A percentile compares a stretch with the other conserved stretches of the same genome.
Conservation (phyloP, 1,140 invertebrate genomes). For the Tetragonula clypearis region DNA sequence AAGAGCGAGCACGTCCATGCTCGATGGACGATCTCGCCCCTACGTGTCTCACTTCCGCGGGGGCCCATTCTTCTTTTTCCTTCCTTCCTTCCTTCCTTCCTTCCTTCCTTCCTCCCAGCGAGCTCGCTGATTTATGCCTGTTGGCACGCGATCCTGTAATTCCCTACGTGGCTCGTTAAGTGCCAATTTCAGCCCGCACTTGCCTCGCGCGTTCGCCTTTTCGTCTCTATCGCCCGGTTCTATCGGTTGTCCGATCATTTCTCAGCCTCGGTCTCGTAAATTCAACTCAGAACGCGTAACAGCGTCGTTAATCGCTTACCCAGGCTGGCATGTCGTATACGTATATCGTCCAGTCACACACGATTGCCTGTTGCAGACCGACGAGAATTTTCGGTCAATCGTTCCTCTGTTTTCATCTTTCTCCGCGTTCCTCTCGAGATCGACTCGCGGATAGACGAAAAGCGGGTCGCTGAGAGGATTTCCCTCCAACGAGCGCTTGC, state of each 20-base stretch:
- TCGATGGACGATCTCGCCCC: background rate
- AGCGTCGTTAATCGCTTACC: slow-evolving; percentile 43
- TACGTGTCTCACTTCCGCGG: background rate
- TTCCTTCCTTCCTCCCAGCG: background rate
- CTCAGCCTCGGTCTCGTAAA: slow-evolving; percentile 19
- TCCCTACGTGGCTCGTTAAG: slow-evolving; percentile 15
- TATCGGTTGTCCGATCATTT: background rate
- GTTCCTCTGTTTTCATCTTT: background rate
- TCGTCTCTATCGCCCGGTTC: background rate
- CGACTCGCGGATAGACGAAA: background rate
- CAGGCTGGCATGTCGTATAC: slow-evolving; percentile 42
- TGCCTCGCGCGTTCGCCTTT: background rate
- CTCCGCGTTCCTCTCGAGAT: background rate
- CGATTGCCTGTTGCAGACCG: slow-evolving; percentile 55
- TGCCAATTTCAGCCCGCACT: slow-evolving; percentile 25
- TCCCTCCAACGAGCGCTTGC: slow-evolving; percentile 3
- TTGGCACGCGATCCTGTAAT: slow-evolving; percentile 47
- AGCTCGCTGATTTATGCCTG: slow-evolving; percentile 12
- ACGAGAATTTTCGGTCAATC: slow-evolving; percentile 21
- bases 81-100: background rate
- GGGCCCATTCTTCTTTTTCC: background rate
- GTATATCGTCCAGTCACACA: slow-evolving; percentile 27
- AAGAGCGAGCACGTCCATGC: background rate
- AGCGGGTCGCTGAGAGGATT: background rate
- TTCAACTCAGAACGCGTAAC: background rate